phyloP scores from a whole-genome alignment of 2,888 invertebrate genomes.

The Clunio marinus region DNA sequence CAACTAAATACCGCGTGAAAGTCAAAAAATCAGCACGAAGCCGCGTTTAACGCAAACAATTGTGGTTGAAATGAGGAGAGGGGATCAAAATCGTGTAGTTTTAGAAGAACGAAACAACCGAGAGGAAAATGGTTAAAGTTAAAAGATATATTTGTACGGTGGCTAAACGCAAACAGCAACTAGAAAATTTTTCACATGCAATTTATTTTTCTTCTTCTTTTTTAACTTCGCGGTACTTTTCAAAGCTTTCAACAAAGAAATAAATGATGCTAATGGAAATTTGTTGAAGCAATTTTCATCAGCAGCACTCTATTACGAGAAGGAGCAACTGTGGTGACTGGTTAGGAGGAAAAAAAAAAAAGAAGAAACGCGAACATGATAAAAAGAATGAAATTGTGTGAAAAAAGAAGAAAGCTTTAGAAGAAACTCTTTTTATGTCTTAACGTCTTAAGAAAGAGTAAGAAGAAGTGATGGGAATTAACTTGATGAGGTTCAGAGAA shows the following conservation, averaged over 20 bases:
- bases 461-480: no score
- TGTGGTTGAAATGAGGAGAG: background rate
- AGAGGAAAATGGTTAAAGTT: no score
- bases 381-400: background rate
- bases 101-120: background rate
- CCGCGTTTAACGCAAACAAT: constrained; percentile 34
- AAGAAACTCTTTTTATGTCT: no score
- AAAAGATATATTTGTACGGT: constrained; percentile 25
- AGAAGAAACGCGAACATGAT: background rate
- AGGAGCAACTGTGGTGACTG: no score
- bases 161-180: constrained; percentile 7
- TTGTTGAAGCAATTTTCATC: constrained; percentile 16
- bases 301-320: constrained; percentile 6
- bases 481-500: no score
- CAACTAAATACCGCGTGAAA: constrained; percentile 17
- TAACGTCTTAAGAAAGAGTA: no score
- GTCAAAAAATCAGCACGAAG: constrained; percentile 35
- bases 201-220: background rate
- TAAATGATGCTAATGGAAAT: background rate
- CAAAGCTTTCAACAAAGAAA: background rate
- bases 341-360: background rate
- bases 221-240: background rate
- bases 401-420: no score
- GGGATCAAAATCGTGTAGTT: background rate
- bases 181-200: background rate